Evolutionary conservation across 2,888 invertebrate species (phyloP).

Genomic region (Gnatocerus cornutus): DNA sequence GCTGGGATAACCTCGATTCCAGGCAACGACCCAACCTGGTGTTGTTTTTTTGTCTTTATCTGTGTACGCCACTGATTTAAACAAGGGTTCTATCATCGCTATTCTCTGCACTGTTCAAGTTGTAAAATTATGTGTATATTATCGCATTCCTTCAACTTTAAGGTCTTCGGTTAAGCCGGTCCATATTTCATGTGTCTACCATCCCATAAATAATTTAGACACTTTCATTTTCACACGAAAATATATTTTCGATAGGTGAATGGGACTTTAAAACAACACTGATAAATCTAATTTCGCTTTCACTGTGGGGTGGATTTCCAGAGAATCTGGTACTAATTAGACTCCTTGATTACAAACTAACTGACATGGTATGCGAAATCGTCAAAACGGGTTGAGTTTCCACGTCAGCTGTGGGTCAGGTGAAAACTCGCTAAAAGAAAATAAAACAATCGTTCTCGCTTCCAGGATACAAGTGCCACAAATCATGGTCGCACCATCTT

Average conservation of each 20-base stretch:
- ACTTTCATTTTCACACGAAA: conserved; percentile 23
- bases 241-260: conserved; percentile 19
- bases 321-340: conserved; percentile 42
- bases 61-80: conserved; percentile 5
- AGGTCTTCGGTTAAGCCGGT: conserved; percentile 18
- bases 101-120: conserved; percentile 3
- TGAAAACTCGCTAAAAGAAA: neutral
- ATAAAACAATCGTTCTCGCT: neutral
- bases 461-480: neutral
- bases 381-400: too few species aligned
- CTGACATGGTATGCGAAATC: neutral
- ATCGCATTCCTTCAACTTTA: conserved; percentile 6
- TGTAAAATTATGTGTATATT: conserved; percentile 27
- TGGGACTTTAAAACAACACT: conserved; percentile 30
- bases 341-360: conserved; percentile 44
- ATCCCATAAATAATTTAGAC: conserved; percentile 37
- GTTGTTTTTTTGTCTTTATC: conserved; percentile 2
- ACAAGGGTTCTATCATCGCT: conserved; percentile 20
- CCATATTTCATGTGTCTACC: conserved; percentile 27
- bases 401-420: too few species aligned
- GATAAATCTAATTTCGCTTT: conserved; percentile 26
- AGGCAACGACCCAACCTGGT: conserved; percentile 16
- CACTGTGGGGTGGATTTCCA: conserved; percentile 5
- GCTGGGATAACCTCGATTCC: conserved; percentile 23
- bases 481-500: conserved; percentile 1